Base-by-base conservation (phyloP, 2,888 invertebrate species). In the Lymantria dispar region DNA sequence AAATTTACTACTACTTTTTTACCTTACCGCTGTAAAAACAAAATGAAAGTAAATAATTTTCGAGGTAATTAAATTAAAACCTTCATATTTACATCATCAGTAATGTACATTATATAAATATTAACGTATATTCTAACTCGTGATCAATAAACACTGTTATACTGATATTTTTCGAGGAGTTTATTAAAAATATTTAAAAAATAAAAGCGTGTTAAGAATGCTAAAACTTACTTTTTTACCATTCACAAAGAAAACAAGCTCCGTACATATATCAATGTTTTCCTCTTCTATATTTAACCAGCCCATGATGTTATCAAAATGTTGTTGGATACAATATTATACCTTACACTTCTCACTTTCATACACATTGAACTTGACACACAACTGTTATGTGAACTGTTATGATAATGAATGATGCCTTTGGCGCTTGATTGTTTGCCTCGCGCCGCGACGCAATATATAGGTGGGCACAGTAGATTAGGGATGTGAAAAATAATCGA, bases 201-300 rank as follows among this genome's bases (percentile, higher is more conserved):
- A 0, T 30, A 30, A 11, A 33, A 36, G 12, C 5, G n/a, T n/a
- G n/a, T n/a, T n/a, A n/a, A n/a, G 15, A 13, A 29, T 31, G 2
- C 10, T n/a, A 8, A 38, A 11, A 70, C 78, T 56, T 64, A 91
- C 91, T 89, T 88, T 91, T 59, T 90, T 91, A 47, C 91, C 87
- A 62, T 91, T 91, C 7, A 91, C 91, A 67, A 81, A 93, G 70
- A 92, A 88, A 47, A 88, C 87, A 71, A 88, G 73, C 55, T 83
- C 82, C 5, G 80, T 77, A 46, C 67, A 63, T 47, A 82, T 69
- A 39, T 82, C 80, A 48, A 68, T 74, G 9, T 52, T 14, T 5
- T 50, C 42, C 37, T 87, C 87, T 13, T 88, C 87, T 0, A 71
- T 61, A 57, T 90, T 87, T 43, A 80, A 68, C 43, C 80, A 62